Evolutionary conservation across 2,797 vertebrate species (phyloP).

Genomic region (Leuciscus waleckii): DNA sequence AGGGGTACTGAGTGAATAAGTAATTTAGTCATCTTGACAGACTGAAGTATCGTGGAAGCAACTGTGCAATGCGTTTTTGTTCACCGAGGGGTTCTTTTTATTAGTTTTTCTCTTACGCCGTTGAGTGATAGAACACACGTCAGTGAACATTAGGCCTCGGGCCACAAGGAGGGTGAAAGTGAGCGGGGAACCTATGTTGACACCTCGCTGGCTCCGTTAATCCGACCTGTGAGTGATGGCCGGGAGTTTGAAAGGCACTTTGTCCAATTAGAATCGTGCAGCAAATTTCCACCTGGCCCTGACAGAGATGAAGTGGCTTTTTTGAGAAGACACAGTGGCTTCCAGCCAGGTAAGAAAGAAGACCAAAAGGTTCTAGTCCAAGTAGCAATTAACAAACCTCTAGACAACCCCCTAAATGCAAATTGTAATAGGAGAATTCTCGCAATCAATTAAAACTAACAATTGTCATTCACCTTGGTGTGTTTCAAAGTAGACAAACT

Average conservation of each 20-base stretch:
- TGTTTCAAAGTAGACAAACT: conserved; percentile 50
- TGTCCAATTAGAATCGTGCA: conserved; percentile 93
- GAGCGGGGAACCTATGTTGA: conserved; percentile 68
- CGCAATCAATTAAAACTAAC: conserved; percentile 67
- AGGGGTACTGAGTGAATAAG: neutral
- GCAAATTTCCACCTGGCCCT: conserved; percentile 90
- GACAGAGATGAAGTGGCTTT: conserved; percentile 94
- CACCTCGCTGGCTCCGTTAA: conserved; percentile 75
- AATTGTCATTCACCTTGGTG: conserved; percentile 48
- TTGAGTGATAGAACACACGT: conserved; percentile 40
- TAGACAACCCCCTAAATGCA: conserved; percentile 85
- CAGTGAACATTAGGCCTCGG: conserved; percentile 45
- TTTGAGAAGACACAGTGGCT: conserved; percentile 87
- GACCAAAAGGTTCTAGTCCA: conserved; percentile 82
- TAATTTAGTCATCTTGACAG: conserved; percentile 37
- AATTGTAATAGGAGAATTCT: conserved; percentile 85
- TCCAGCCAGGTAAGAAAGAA: conserved; percentile 81
- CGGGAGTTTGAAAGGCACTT: conserved; percentile 89
- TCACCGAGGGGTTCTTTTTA: conserved; percentile 42
- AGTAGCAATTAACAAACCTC: conserved; percentile 93
- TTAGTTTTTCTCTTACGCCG: conserved; percentile 37
- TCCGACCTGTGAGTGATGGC: conserved; percentile 82
- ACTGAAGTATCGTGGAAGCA: conserved; percentile 4
- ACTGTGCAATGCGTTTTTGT: neutral
- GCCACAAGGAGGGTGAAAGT: conserved; percentile 58